Percentiles rank a stretch among this genome's conserved stretches.
phyloP scores from a whole-genome alignment of 2,113 vertebrate species.

The Alethe castanea region DNA sequence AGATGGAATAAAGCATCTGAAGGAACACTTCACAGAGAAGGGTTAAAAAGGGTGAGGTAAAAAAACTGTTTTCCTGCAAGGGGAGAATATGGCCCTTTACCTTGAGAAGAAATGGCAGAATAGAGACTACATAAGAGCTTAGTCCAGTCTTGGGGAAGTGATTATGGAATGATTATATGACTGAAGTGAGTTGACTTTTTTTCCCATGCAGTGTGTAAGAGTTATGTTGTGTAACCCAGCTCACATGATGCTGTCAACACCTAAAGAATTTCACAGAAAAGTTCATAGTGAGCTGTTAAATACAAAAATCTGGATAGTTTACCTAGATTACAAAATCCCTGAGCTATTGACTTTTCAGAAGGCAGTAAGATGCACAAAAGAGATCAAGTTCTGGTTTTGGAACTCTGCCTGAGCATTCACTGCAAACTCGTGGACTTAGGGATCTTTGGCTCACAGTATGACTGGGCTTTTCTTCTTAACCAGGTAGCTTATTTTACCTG shows the following conservation, averaged over 20 bases:
- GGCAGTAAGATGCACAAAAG: neutral
- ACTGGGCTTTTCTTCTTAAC: neutral
- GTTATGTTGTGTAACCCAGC: neutral
- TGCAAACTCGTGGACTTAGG: neutral
- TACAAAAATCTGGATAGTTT: neutral
- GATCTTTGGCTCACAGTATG: neutral
- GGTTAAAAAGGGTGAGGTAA: neutral
- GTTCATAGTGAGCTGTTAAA: neutral
- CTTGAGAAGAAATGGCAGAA: neutral
- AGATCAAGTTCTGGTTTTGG: neutral
- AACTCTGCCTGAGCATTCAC: neutral
- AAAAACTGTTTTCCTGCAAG: neutral
- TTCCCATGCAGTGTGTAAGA: fast-evolving
- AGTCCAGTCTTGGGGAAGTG: neutral
- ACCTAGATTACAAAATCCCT: neutral
- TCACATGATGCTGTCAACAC: neutral
- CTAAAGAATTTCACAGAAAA: neutral
- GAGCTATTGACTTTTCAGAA: neutral
- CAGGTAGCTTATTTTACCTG: neutral
- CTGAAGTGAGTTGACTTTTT: neutral
- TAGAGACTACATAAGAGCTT: neutral
- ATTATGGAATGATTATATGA: neutral
- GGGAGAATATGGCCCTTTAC: neutral
- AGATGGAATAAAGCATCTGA: neutral
- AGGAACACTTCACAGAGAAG: neutral